phyloP scores from a whole-genome alignment of 2,888 invertebrate species.

The Pandemis cinnamomeana region DNA sequence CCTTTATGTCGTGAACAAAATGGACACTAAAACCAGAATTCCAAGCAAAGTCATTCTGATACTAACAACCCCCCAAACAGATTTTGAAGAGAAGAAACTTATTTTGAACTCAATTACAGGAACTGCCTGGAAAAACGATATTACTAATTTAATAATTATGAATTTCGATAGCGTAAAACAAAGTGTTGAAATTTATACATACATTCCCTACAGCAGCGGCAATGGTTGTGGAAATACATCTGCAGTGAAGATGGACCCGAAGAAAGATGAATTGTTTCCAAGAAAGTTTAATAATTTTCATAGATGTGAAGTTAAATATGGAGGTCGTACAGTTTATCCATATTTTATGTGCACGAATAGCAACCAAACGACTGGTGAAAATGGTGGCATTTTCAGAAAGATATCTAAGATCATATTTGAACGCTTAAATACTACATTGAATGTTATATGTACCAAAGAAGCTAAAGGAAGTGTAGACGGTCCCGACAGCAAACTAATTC shows the following conservation, averaged over 20 bases:
- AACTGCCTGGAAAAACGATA: constrained; percentile 59
- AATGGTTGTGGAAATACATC: constrained; percentile 54
- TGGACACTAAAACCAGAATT: constrained; percentile 50
- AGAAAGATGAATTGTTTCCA: constrained; percentile 52
- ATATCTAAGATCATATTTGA: neutral
- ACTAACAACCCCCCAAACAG: constrained; percentile 45
- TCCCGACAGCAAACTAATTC: neutral
- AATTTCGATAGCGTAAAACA: constrained; percentile 44
- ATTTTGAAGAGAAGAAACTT: constrained; percentile 12
- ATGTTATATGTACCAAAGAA: neutral
- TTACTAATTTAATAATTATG: constrained; percentile 60
- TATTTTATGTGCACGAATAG: neutral
- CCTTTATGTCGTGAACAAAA: constrained; percentile 48
- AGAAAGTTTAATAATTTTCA: constrained; percentile 63
- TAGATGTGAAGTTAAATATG: constrained; percentile 56
- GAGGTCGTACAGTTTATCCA: neutral
- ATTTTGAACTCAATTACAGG: constrained; percentile 50
- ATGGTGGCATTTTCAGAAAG: neutral
- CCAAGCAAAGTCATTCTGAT: constrained; percentile 58
- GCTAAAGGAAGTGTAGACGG: neutral
- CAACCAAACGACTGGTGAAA: neutral
- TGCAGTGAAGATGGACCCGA: constrained; percentile 50
- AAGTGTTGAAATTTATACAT: constrained; percentile 54
- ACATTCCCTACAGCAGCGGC: constrained; percentile 57
- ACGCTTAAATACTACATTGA: constrained; percentile 3